Conservation (phyloP, 23 tunicate genomes). For the Oikopleura vanhoeffeni region DNA sequence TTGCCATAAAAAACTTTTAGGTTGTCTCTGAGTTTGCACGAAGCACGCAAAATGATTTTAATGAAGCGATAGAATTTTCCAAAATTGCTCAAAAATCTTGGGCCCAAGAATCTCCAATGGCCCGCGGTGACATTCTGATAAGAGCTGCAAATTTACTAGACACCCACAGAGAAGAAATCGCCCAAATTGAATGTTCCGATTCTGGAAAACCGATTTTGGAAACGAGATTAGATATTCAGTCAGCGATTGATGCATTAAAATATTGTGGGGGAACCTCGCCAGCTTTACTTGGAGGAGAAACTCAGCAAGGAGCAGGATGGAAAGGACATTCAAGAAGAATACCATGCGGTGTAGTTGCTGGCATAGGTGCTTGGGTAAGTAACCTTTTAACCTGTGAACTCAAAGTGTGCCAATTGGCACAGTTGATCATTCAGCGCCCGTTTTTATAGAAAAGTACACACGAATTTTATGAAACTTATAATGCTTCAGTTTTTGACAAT, state of each 20-base stretch:
- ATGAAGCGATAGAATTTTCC: too few species aligned
- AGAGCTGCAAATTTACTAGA: neutral
- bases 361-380: constrained; percentile 71
- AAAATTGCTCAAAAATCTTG: neutral
- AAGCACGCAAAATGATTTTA: too few species aligned
- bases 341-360: constrained; percentile 77
- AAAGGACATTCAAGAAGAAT: constrained; percentile 74
- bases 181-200: constrained; percentile 55
- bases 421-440: too few species aligned
- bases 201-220: constrained; percentile 92
- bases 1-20: too few species aligned
- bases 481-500: too few species aligned
- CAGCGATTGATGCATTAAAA: constrained; percentile 61
- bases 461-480: too few species aligned
- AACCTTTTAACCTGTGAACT: too few species aligned
- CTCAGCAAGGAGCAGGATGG: constrained; percentile 21
- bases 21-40: too few species aligned
- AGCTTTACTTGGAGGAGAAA: constrained; percentile 40
- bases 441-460: too few species aligned
- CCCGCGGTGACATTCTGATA: neutral
- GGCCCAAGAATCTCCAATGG: neutral
- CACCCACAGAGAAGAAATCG: constrained; percentile 40
- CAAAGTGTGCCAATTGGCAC: too few species aligned
- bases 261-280: constrained; percentile 69
- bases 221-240: constrained; percentile 57